These are phyloP conservation scores for Acropternis orthonyx DNA, from an alignment of 2,797 vertebrate species.

Conservation along the genomic window DNA sequence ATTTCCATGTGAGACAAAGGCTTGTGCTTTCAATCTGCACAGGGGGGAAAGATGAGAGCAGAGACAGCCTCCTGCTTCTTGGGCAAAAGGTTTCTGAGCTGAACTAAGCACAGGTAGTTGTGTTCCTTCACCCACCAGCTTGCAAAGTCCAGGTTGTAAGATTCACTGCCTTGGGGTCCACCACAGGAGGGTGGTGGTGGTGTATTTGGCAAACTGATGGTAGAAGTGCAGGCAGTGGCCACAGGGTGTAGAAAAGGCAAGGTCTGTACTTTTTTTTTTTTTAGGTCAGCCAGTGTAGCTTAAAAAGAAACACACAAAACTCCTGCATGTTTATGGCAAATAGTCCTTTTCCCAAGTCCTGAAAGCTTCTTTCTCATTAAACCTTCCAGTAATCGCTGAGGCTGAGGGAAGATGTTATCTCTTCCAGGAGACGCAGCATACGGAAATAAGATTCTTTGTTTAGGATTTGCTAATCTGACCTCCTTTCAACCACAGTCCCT, in stretches of 20 bases:
- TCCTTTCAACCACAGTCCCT: not conserved
- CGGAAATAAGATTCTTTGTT: constrained; percentile 53
- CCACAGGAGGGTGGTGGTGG: not conserved
- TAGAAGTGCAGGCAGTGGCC: not conserved
- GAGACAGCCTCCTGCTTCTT: not conserved
- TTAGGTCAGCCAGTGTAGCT: not conserved
- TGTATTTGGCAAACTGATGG: not conserved
- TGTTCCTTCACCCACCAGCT: not conserved
- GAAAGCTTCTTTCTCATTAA: constrained; percentile 20
- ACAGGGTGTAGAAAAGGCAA: not conserved
- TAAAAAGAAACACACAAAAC: not conserved
- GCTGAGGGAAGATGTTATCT: constrained; percentile 2
- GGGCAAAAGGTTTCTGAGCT: not conserved
- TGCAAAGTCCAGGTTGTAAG: not conserved
- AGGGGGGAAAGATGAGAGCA: not conserved
- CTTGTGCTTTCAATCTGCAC: not conserved
- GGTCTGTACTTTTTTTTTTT: not conserved
- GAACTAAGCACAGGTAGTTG: not conserved
- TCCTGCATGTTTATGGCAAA: not conserved
- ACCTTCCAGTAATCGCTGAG: not conserved
- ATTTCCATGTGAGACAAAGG: not conserved
- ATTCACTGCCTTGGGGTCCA: not conserved
- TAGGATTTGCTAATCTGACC: constrained; percentile 4
- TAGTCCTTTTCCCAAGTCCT: not conserved
- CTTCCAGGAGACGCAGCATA: not conserved